Conservation (phyloP, 23 tunicate genomes). For the Diplosoma virens region DNA sequence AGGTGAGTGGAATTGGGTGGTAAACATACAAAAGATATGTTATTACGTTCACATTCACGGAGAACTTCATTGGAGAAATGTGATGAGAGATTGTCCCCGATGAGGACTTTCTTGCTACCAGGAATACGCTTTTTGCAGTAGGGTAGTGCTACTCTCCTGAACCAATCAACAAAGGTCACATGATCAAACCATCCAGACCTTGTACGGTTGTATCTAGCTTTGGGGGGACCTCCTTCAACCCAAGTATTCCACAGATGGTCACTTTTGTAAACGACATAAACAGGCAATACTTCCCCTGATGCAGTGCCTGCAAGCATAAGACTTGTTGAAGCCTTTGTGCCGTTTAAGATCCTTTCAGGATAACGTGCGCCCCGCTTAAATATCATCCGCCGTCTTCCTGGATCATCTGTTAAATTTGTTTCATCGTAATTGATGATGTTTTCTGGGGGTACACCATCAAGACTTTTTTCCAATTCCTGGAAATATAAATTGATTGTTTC, state of each 20-base stretch:
- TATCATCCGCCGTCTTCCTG: slow-evolving; percentile 3
- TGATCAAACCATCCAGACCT: slow-evolving; percentile 38
- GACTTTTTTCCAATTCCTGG: slow-evolving; percentile 1
- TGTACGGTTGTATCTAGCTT: slow-evolving; percentile 40
- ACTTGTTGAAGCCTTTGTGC: slow-evolving; percentile 9
- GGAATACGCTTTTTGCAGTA: background rate
- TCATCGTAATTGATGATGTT: slow-evolving; percentile 38
- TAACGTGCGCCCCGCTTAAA: slow-evolving; percentile 9
- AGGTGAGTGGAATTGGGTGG: slow-evolving; percentile 16
- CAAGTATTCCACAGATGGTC: slow-evolving; percentile 33
- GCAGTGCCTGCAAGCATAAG: slow-evolving; percentile 48
- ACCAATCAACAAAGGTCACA: slow-evolving; percentile 29
- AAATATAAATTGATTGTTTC: no score
- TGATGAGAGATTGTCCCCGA: slow-evolving; percentile 21
- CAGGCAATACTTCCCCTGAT: slow-evolving; percentile 10
- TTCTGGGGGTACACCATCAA: background rate
- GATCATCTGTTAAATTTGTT: slow-evolving; percentile 41
- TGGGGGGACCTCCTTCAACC: slow-evolving; percentile 33
- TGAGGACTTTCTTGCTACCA: slow-evolving; percentile 20
- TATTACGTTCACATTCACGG: background rate
- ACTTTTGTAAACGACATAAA: slow-evolving; percentile 11
- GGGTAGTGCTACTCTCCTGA: slow-evolving; percentile 13
- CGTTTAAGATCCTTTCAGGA: slow-evolving; percentile 23
- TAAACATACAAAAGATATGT: slow-evolving; percentile 2
- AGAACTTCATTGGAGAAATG: background rate